These are phyloP conservation scores for Psilopsiagon aymara DNA, from an alignment of 2,113 vertebrate genomes.

Conservation along the genomic window DNA sequence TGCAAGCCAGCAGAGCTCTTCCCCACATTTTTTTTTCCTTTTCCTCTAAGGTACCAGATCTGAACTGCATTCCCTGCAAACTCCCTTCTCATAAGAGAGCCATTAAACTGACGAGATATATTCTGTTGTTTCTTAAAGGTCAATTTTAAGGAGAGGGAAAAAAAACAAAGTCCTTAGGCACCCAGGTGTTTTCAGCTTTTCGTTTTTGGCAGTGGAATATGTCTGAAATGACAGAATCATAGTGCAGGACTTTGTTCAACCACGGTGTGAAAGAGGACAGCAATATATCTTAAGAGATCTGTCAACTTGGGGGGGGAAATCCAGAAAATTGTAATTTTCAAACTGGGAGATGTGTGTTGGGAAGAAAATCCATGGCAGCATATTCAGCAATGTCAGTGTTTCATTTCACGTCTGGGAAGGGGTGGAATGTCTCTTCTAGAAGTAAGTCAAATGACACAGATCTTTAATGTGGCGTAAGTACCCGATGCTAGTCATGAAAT, in stretches of 20 bases:
- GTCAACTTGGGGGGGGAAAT: neutral
- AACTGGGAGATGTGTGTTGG: neutral
- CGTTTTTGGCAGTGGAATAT: neutral
- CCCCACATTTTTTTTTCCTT: neutral
- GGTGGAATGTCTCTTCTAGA: neutral
- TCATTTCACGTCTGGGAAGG: neutral
- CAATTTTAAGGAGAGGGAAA: neutral
- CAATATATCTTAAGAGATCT: neutral
- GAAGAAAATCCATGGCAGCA: neutral
- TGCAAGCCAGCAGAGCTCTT: constrained; percentile 65
- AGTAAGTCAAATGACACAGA: neutral
- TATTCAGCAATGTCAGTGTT: neutral
- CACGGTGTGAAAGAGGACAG: neutral
- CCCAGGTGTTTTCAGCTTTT: neutral
- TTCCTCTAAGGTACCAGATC: neutral
- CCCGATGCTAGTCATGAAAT: neutral
- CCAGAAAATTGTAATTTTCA: neutral
- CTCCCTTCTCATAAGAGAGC: neutral
- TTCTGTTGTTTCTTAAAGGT: neutral
- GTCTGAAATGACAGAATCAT: neutral
- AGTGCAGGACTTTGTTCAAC: neutral
- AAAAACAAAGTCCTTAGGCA: neutral
- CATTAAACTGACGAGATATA: neutral
- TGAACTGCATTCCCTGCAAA: neutral
- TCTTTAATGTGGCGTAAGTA: neutral